Base-by-base conservation (phyloP, 2,797 vertebrate genomes). In the Xenentodon cancila region DNA sequence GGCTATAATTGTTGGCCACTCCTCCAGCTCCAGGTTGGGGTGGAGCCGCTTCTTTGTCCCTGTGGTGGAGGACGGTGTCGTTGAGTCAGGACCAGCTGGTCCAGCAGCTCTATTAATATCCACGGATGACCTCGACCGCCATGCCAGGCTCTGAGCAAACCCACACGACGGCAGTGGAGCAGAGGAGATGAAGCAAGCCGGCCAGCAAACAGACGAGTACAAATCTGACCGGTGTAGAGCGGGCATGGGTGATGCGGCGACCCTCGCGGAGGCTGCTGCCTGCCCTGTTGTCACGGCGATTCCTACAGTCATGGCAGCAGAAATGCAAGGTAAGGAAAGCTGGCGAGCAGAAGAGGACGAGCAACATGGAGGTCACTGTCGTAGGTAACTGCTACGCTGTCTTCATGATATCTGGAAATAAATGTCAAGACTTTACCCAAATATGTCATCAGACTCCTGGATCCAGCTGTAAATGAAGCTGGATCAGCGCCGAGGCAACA, bases 41-140 rank as follows among this genome's bases (percentile, higher is more conserved):
- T n/a, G n/a, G n/a, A n/a, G n/a, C n/a, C n/a, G n/a, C n/a, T n/a
- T n/a, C n/a, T n/a, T n/a, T n/a, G n/a, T n/a, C n/a, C n/a, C n/a
- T n/a, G n/a, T n/a, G n/a, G n/a, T n/a, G n/a, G 46, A 12, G 16
- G 30, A 40, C 9, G 17, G 32, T 66, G 25, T 65, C 37, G 72
- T 15, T 25, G 18, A 68, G 81, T 82, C 81, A 79, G 34, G 66
- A 34, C 79, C 84, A 88, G 84, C 86, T 86, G 85, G 27, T 75
- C 32, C 60, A 65, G 64, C 63, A 57, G 52, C 53, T 42, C 81
- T 88, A 91, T 77, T 82, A 85, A 91, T 87, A 89, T 57, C 62
- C 67, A 55, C 34, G 11, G 68, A 64, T 82, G 79, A 77, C 80
- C 62, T 80, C 66, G 60, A 37, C 7, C 43, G 68, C 64, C 62